Conservation (phyloP, 2,888 invertebrate species). For the Pyrochroa serraticornis region DNA sequence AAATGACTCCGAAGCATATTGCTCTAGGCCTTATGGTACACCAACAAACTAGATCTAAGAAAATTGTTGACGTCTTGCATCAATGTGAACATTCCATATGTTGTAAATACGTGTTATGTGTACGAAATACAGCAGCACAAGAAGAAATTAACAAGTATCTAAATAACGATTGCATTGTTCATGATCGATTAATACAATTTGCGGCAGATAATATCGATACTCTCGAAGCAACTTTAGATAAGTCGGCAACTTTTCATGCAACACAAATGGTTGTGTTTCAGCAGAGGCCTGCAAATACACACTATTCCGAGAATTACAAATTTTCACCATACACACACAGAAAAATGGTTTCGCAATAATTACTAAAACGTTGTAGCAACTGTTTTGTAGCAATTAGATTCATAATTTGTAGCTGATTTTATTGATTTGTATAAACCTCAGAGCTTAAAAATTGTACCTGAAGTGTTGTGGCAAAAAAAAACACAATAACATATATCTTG, state of each 20-base stretch:
- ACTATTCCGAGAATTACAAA: too few species aligned
- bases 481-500: too few species aligned
- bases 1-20: conserved; percentile 23
- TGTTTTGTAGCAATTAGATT: too few species aligned
- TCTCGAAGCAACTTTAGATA: conserved; percentile 32
- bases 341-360: too few species aligned
- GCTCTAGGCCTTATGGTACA: conserved; percentile 15
- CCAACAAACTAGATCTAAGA: conserved; percentile 21
- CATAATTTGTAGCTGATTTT: too few species aligned
- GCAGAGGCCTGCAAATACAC: not conserved
- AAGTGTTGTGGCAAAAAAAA: too few species aligned
- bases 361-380: too few species aligned
- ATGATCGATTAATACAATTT: conserved; percentile 26
- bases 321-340: too few species aligned
- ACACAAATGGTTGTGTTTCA: conserved; percentile 31
- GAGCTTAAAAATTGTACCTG: too few species aligned
- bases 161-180: conserved; percentile 15
- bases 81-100: conserved; percentile 24
- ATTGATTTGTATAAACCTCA: too few species aligned
- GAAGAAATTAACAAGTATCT: conserved; percentile 27
- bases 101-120: conserved; percentile 20
- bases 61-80: conserved; percentile 20
- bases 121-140: conserved; percentile 27
- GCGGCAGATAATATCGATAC: conserved; percentile 34
- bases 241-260: conserved; percentile 31